These are phyloP conservation scores for Frieseomelitta varia DNA, from an alignment of 1,140 invertebrate species.

Conservation along the genomic window DNA sequence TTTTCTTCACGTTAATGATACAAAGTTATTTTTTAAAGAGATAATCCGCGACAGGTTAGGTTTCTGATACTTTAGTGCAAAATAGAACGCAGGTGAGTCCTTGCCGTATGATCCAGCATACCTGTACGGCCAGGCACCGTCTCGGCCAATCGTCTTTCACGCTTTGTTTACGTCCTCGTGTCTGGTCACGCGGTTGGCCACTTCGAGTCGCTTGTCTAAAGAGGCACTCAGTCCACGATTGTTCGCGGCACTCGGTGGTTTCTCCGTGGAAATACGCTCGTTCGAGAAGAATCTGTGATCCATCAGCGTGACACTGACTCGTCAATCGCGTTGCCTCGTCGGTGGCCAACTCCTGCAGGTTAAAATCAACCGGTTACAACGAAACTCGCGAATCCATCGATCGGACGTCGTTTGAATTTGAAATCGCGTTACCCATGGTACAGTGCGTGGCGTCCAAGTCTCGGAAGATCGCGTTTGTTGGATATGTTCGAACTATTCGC, in stretches of 20 bases:
- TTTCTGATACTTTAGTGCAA: not conserved
- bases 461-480: not conserved
- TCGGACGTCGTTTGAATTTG: not conserved
- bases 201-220: slow-evolving; percentile 43
- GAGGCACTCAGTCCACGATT: slow-evolving; percentile 54
- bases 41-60: not conserved
- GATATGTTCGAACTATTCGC: not conserved
- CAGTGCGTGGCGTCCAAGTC: not conserved
- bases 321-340: not conserved
- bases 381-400: not conserved
- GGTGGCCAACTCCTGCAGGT: not conserved
- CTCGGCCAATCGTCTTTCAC: slow-evolving; percentile 66
- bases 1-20: not conserved
- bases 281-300: not conserved
- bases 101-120: slow-evolving; percentile 20
- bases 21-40: not conserved
- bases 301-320: not conserved
- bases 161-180: slow-evolving; percentile 61
- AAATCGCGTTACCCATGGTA: not conserved
- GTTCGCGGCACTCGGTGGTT: slow-evolving; percentile 34
- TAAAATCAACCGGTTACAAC: not conserved
- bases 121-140: slow-evolving; percentile 58
- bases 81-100: not conserved
- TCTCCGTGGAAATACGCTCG: not conserved
- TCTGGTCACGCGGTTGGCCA: slow-evolving; percentile 19